Conservation (phyloP, 2,888 invertebrate genomes). For the Epiperipatus broadwayi region DNA sequence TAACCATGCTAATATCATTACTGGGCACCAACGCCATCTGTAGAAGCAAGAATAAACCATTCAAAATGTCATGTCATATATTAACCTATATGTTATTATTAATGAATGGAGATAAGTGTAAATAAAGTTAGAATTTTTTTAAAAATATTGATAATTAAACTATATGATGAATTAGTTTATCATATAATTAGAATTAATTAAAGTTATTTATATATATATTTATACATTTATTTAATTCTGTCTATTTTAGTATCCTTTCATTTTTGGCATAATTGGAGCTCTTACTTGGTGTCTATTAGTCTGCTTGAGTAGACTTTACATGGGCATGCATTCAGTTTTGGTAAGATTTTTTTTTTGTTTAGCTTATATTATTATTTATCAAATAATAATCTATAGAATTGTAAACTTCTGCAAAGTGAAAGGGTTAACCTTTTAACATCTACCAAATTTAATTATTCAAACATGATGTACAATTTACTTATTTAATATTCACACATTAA, state of each 20-base stretch:
- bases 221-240: constrained; percentile 17
- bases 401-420: too few species aligned
- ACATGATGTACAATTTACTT: too few species aligned
- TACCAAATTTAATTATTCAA: too few species aligned
- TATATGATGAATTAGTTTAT: background rate
- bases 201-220: background rate
- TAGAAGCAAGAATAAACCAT: too few species aligned
- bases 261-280: constrained; percentile 30
- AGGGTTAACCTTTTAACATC: too few species aligned
- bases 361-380: background rate
- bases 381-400: background rate
- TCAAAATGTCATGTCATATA: too few species aligned
- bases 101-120: background rate
- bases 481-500: too few species aligned
- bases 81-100: too few species aligned
- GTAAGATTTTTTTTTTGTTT: too few species aligned
- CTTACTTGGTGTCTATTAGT: constrained; percentile 47
- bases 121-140: background rate
- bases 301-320: constrained; percentile 62
- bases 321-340: constrained; percentile 80
- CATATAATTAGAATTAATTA: too few species aligned
- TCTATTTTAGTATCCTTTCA: constrained; percentile 31
- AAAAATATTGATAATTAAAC: background rate
- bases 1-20: too few species aligned
- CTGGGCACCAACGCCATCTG: too few species aligned